Evolutionary conservation across 2,113 vertebrate genomes (phyloP), one percentile per base, ranked within the genome.

Genomic region (Corythaeola cristata): DNA sequence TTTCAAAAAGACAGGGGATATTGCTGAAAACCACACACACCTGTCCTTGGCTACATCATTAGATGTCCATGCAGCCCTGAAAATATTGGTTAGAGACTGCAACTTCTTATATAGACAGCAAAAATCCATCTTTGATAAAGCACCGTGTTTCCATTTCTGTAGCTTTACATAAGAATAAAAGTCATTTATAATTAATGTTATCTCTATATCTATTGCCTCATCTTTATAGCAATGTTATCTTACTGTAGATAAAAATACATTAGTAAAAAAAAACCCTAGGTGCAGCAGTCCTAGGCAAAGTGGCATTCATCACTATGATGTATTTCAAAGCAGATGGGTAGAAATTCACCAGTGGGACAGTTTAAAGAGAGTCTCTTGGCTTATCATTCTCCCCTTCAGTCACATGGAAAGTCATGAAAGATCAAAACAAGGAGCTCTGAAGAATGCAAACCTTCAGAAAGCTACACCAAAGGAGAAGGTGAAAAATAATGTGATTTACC

Each of bases 381-480:
- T 95, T 69, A 84, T 37, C 22, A 60, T 93, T 87, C 91, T 72
- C 75, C 33, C 44, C 21, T 88, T 90, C 56, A 66, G 39, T 90
- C 64, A 62, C 39, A 44, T n/a, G 41, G 56, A 41, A 56, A 44
- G 41, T 75, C 88, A 89, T 17, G 26, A 77, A 67, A 95, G 59
- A 74, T 45, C 62, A 91, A 90, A 94, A 92, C 80, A 90, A 52
- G 41, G 21, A 82, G 33, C 45, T 74, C 79, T 88, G 67, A 89
- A 90, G 71, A 91, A 88, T 35, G 27, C 39, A 77, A 88, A 90
- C 49, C n/a, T 89, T 89, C 67, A 92, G 66, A 85, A 91, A 92
- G 37, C 49, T 80, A 77, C 80, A 90, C 63, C 55, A 88, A 91
- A 93, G 35, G 37, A 77, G 58, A 82, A 78, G 9, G 73, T 74